phyloP scores from a whole-genome alignment of 2,797 vertebrate species.

The Hippoglossus hippoglossus region DNA sequence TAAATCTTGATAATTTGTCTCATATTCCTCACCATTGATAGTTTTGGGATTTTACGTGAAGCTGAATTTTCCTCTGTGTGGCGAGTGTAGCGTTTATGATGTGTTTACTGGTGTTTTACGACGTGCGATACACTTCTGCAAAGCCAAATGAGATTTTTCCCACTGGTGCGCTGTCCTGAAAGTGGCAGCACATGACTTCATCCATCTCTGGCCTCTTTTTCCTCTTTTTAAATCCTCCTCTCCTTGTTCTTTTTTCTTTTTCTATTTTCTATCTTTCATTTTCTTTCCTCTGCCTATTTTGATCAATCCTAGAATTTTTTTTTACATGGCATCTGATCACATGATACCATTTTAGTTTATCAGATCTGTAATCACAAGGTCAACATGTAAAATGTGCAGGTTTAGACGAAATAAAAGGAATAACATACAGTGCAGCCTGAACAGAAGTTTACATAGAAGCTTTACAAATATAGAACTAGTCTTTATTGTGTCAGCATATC shows the following conservation, averaged over 20 bases:
- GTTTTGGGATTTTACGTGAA: background rate
- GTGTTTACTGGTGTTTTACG: constrained; percentile 44
- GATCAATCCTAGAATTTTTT: background rate
- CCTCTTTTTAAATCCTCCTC: background rate
- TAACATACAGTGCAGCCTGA: no score
- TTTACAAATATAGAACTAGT: background rate
- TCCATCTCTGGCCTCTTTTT: background rate
- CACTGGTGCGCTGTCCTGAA: constrained; percentile 4
- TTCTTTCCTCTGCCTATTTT: background rate
- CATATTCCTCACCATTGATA: background rate
- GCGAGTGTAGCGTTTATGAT: constrained; percentile 27
- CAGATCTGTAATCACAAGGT: background rate
- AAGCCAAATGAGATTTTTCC: constrained; percentile 34
- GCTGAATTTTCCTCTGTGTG: constrained; percentile 1
- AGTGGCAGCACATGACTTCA: constrained; percentile 7
- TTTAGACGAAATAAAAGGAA: no score
- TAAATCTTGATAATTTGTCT: background rate
- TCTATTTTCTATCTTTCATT: background rate
- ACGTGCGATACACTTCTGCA: constrained; percentile 15
- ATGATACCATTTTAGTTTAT: background rate
- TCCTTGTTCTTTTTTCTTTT: background rate
- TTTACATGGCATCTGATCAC: background rate
- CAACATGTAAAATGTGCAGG: no score
- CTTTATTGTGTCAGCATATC: background rate
- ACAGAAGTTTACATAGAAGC: no score